Conservation (phyloP, 2,888 invertebrate species). For the Agrypnus murinus region DNA sequence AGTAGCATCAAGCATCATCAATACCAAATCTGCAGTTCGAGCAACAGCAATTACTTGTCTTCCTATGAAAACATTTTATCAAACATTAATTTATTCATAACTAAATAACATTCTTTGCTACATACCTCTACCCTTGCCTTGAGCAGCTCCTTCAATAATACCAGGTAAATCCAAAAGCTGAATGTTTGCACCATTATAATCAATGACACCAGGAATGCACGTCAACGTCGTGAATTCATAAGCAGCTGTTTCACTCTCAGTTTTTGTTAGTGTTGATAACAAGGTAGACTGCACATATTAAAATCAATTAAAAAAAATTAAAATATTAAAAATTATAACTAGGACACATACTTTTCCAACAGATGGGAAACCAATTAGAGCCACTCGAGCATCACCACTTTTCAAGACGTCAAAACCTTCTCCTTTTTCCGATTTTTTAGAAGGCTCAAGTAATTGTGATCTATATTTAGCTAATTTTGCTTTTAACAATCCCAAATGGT, state of each 20-base stretch:
- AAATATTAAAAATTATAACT: constrained; percentile 31
- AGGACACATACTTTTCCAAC: constrained; percentile 87
- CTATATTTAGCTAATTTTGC: constrained; percentile 97
- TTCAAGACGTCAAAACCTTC: constrained; percentile 99
- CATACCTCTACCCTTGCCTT: constrained; percentile 72
- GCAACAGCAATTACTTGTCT: constrained; percentile 95
- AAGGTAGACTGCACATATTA: constrained; percentile 87
- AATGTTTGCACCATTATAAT: constrained; percentile 98
- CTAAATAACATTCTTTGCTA: constrained; percentile 61
- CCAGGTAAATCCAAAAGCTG: constrained; percentile 98
- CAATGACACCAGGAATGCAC: constrained; percentile 99
- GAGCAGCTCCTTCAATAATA: constrained; percentile 99
- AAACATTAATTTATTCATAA: constrained; percentile 18
- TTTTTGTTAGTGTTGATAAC: constrained; percentile 94
- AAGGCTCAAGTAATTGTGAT: constrained; percentile 94
- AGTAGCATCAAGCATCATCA: constrained; percentile 99
- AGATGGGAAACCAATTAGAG: constrained; percentile 98
- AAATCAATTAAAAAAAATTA: too few relatives aligned
- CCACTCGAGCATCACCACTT: constrained; percentile 98
- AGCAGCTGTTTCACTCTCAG: constrained; percentile 96
- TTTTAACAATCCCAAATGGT: constrained; percentile 97
- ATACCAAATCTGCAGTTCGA: constrained; percentile 95
- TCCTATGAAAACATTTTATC: constrained; percentile 59
- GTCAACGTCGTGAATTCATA: constrained; percentile 99
- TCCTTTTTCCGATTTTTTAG: constrained; percentile 95